Percentiles rank a stretch among this genome's conserved stretches.
phyloP scores from a whole-genome alignment of 2,113 vertebrate species.

The Andinoacara biseriatus region DNA sequence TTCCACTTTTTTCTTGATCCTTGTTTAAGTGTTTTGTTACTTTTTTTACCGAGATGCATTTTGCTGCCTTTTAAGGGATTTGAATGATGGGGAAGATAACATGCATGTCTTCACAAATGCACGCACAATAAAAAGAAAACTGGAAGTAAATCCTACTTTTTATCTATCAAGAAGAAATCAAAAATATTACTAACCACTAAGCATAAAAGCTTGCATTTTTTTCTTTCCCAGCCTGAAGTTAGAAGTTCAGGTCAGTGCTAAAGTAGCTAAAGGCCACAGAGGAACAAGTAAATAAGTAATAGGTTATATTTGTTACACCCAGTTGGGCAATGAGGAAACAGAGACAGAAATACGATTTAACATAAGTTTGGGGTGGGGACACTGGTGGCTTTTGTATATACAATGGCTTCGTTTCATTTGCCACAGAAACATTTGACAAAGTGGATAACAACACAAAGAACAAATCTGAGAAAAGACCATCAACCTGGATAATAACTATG shows the following conservation, averaged over 20 bases:
- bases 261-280: not conserved
- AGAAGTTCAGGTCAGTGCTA: not conserved
- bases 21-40: no score
- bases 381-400: not conserved
- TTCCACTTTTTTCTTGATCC: no score
- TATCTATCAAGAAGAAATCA: no score
- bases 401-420: not conserved
- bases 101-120: no score
- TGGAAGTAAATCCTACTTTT: no score
- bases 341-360: not conserved
- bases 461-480: not conserved
- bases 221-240: no score
- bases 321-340: conserved; percentile 35
- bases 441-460: not conserved
- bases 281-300: not conserved
- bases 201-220: not conserved
- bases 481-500: not conserved
- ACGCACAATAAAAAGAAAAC: no score
- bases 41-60: no score
- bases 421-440: not conserved
- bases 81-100: no score
- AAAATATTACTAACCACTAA: no score
- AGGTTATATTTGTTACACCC: not conserved
- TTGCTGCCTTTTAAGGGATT: no score
- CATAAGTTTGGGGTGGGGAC: not conserved